Evolutionary conservation across 2,888 invertebrate genomes (phyloP).

Genomic region (Ochlodes sylvanus): DNA sequence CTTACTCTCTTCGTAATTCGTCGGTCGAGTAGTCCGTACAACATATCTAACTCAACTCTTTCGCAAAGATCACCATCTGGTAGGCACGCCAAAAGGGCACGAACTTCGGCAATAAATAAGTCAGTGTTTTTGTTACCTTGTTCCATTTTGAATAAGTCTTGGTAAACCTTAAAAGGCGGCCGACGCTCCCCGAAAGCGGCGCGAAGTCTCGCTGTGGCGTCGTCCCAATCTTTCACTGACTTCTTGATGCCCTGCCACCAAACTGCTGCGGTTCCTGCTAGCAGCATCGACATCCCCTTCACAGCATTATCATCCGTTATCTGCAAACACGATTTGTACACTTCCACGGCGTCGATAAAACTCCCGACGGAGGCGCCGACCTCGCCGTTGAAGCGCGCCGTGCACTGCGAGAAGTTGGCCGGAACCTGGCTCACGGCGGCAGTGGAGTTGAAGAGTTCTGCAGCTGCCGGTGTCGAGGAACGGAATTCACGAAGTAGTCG

Average conservation of each 20-base stretch:
- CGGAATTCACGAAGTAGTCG: not conserved
- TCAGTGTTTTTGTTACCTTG: constrained; percentile 37
- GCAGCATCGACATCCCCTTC: constrained; percentile 41
- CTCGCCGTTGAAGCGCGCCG: constrained; percentile 4
- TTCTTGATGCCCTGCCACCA: constrained; percentile 42
- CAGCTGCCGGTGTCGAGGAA: not conserved
- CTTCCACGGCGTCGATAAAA: constrained; percentile 2
- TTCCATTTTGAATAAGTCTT: constrained; percentile 33
- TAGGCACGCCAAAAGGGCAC: constrained; percentile 38
- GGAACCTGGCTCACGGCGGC: not conserved
- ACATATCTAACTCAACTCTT: constrained; percentile 40
- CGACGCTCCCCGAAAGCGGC: constrained; percentile 36
- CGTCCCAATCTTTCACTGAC: constrained; percentile 30
- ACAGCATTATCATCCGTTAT: constrained; percentile 49
- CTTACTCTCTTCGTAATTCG: constrained; percentile 41
- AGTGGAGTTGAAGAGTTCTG: constrained; percentile 3
- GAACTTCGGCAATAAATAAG: constrained; percentile 34
- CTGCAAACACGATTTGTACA: constrained; percentile 54
- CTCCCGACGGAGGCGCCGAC: not conserved
- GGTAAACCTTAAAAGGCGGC: constrained; percentile 39
- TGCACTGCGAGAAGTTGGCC: constrained; percentile 9
- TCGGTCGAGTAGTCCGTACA: constrained; percentile 39
- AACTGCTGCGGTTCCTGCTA: constrained; percentile 41
- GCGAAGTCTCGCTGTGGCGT: constrained; percentile 30
- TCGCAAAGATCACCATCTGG: constrained; percentile 30